Conservation (phyloP, 1,140 invertebrate species). For the Pygmarrhopalites habei region DNA sequence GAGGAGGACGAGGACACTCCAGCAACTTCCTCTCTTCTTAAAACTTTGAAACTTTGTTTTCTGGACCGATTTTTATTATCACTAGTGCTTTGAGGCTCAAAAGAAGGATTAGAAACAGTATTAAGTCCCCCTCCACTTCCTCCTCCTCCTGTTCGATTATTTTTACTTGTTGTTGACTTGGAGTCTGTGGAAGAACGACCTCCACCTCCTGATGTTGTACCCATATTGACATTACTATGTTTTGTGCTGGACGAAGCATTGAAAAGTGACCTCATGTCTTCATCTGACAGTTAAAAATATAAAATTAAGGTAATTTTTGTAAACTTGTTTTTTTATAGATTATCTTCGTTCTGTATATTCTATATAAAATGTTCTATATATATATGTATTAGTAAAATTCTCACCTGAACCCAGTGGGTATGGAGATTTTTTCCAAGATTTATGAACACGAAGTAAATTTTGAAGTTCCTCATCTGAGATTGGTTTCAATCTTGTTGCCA, state of each 20-base stretch:
- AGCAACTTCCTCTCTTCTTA: constrained; percentile 13
- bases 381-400: too few relatives aligned
- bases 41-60: constrained; percentile 23
- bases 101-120: not conserved
- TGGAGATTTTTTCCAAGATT: constrained; percentile 16
- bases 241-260: constrained; percentile 6
- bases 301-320: too few relatives aligned
- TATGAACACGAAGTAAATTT: constrained; percentile 16
- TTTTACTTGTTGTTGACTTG: not conserved
- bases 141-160: not conserved
- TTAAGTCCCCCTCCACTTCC: too few relatives aligned
- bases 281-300: too few relatives aligned
- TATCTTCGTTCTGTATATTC: too few relatives aligned
- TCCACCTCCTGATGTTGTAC: not conserved
- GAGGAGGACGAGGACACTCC: not conserved
- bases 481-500: not conserved
- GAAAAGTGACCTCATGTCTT: constrained; percentile 13
- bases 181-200: not conserved
- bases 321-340: too few relatives aligned
- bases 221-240: not conserved
- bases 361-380: too few relatives aligned
- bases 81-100: not conserved
- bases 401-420: constrained; percentile 17
- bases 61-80: constrained; percentile 8
- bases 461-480: constrained; percentile 18